Conservation (phyloP, 2,113 vertebrate species). For the Plotosus lineatus region DNA sequence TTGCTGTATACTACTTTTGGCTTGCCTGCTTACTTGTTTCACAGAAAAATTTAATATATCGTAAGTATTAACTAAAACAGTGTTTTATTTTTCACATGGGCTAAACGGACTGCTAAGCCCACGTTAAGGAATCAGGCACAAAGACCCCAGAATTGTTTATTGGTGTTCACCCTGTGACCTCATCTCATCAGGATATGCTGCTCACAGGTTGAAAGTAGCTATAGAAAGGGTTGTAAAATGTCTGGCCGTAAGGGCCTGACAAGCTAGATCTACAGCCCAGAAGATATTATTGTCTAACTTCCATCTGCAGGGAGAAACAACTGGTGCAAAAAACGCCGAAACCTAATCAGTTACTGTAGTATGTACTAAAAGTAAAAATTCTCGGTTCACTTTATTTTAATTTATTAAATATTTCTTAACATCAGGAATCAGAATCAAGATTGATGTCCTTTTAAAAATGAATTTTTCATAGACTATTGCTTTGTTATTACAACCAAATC, state of each 20-base stretch:
- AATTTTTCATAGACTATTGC: background rate
- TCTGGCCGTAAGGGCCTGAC: background rate
- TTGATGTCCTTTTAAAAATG: background rate
- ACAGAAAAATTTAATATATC: background rate
- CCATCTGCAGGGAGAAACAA: background rate
- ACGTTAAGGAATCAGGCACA: slow-evolving; percentile 15
- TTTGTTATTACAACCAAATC: background rate
- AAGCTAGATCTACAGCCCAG: background rate
- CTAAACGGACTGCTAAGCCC: slow-evolving; percentile 6
- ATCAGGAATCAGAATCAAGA: background rate
- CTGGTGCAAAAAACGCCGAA: background rate
- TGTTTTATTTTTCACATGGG: background rate
- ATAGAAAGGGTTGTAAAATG: slow-evolving; percentile 34
- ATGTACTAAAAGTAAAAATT: too few relatives aligned
- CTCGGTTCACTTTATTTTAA: too few relatives aligned
- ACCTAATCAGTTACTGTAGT: too few relatives aligned
- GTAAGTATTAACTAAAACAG: background rate
- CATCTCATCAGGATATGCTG: slow-evolving; percentile 1
- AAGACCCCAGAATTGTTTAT: slow-evolving; percentile 32
- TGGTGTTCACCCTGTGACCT: slow-evolving; percentile 37
- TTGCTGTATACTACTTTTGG: background rate
- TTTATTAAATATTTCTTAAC: background rate
- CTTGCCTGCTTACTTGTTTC: background rate
- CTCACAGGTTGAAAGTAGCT: slow-evolving; percentile 17
- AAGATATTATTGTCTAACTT: slow-evolving; percentile 16